These are phyloP conservation scores for Petrocephalus sullivani DNA, from an alignment of 2,797 vertebrate species.

Conservation along the genomic window DNA sequence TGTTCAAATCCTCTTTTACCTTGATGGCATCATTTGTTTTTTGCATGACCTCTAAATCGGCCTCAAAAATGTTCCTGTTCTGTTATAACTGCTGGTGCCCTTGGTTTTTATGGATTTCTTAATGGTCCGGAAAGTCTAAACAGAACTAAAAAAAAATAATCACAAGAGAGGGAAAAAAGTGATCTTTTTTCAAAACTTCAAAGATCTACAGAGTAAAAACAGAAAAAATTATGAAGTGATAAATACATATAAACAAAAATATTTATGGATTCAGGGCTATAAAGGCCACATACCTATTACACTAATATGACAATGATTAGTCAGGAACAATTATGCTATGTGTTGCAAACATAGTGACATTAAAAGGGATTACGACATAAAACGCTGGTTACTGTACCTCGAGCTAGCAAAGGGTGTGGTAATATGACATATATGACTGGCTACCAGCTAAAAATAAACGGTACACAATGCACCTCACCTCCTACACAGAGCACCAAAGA, in stretches of 20 bases:
- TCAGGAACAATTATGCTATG: not conserved
- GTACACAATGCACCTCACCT: not conserved
- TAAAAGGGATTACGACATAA: not conserved
- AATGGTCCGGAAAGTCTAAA: not conserved
- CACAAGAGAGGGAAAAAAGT: not conserved
- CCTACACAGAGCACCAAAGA: not conserved
- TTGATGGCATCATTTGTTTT: not conserved
- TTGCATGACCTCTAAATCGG: not conserved
- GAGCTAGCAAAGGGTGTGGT: not conserved
- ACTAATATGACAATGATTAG: conserved; percentile 1
- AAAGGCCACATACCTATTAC: not conserved
- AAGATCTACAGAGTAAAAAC: not conserved
- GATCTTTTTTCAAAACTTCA: not conserved
- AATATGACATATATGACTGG: not conserved
- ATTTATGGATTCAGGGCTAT: not conserved
- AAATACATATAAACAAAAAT: not conserved
- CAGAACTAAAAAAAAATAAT: not conserved
- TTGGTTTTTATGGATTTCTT: not conserved
- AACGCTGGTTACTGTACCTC: not conserved
- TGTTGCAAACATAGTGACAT: not conserved
- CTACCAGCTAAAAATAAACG: not conserved
- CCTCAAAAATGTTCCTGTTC: not conserved
- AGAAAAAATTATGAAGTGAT: not conserved
- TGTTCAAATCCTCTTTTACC: not conserved
- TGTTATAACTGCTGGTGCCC: not conserved